Conservation (phyloP, 2,888 invertebrate species). For the Polietes domitor region DNA sequence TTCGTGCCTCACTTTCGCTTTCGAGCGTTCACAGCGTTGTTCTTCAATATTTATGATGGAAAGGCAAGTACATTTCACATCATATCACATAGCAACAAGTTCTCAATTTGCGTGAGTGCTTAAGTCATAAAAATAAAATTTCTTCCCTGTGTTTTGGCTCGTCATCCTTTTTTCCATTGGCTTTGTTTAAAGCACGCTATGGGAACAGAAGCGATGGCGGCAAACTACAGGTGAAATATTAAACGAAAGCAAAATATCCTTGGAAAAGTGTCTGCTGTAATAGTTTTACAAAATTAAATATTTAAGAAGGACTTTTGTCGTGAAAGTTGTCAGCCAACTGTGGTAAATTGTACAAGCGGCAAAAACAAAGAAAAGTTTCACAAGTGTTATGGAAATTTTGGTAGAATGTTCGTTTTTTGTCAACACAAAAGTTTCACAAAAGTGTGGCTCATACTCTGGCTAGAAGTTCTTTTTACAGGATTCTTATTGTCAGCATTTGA, state of each 20-base stretch:
- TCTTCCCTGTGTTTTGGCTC: not conserved
- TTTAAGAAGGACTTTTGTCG: not conserved
- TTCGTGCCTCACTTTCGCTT: not conserved
- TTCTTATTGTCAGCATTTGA: no score
- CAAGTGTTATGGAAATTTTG: no score
- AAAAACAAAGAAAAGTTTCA: no score
- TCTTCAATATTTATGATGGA: constrained; percentile 51
- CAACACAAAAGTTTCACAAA: no score
- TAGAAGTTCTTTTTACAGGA: no score
- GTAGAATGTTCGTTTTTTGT: no score
- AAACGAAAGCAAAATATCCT: not conserved
- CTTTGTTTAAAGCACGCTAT: not conserved
- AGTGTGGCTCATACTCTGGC: no score
- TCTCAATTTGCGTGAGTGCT: constrained; percentile 55
- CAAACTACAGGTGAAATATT: not conserved
- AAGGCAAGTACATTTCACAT: not conserved
- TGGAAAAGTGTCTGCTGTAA: not conserved
- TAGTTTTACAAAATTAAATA: not conserved
- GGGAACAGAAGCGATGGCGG: not conserved
- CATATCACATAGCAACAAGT: constrained; percentile 52
- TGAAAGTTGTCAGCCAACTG: no score
- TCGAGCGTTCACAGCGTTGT: not conserved
- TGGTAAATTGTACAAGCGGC: no score
- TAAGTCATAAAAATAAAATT: constrained; percentile 41
- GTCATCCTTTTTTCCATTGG: not conserved